Conservation (phyloP, 2,888 invertebrate genomes). For the Nemotelus nigrinus region DNA sequence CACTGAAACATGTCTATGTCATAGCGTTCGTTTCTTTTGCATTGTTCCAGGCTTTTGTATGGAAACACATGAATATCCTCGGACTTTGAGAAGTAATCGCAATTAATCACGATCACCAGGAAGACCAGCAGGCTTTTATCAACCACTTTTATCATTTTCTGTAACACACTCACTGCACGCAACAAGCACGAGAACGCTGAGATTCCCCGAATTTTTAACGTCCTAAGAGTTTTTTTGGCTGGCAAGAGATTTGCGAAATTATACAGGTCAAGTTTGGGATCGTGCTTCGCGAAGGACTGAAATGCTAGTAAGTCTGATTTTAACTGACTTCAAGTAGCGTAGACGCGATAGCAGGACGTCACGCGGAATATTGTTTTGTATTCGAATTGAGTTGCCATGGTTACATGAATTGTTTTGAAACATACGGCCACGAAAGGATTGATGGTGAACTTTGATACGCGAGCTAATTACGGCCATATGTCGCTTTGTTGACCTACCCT, state of each 20-base stretch:
- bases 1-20: constrained; percentile 67
- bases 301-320: neutral
- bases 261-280: neutral
- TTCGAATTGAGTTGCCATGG: constrained; percentile 28
- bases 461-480: neutral
- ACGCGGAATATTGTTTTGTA: constrained; percentile 20
- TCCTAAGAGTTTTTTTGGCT: neutral
- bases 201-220: neutral
- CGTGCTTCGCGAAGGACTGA: constrained; percentile 10
- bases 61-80: constrained; percentile 27
- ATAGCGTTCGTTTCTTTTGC: constrained; percentile 66
- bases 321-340: neutral
- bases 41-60: constrained; percentile 55
- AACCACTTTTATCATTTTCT: neutral
- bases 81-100: neutral
- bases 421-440: neutral
- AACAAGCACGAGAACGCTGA: neutral
- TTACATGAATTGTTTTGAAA: neutral
- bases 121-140: neutral
- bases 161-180: neutral
- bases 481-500: neutral
- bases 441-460: no score
- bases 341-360: neutral
- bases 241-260: neutral
- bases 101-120: constrained; percentile 18